phyloP scores from a whole-genome alignment of 2,888 invertebrate species.

The Amorpha juglandis region DNA sequence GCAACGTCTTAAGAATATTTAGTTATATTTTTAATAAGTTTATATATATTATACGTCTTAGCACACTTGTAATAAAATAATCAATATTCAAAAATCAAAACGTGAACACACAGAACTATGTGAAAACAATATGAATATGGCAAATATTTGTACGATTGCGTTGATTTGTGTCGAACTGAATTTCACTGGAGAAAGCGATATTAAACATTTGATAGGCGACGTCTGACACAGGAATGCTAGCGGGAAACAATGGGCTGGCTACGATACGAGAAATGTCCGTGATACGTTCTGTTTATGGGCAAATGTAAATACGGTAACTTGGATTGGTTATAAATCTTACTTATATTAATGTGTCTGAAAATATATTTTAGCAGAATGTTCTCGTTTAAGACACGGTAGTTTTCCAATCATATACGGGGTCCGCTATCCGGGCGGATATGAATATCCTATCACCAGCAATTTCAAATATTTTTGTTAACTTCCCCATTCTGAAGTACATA shows the following conservation, averaged over 20 bases:
- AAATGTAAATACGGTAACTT: constrained; percentile 2
- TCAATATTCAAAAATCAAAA: constrained; percentile 15
- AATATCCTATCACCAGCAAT: too few relatives aligned
- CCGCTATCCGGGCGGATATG: too few relatives aligned
- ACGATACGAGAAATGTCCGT: constrained; percentile 5
- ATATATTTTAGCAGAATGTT: background rate
- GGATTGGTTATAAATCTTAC: background rate
- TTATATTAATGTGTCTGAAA: background rate
- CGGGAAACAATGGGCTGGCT: constrained; percentile 12
- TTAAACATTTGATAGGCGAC: constrained; percentile 18
- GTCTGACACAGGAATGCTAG: constrained; percentile 20
- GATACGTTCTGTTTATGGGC: constrained; percentile 2
- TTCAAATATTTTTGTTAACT: background rate
- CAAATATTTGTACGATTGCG: constrained; percentile 27
- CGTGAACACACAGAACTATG: constrained; percentile 8
- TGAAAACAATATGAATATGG: constrained; percentile 8
- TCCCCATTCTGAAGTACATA: background rate
- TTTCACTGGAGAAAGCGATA: constrained; percentile 54
- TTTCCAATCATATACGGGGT: too few relatives aligned
- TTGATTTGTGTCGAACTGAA: constrained; percentile 48
- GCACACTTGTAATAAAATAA: background rate
- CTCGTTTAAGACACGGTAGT: background rate
- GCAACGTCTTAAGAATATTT: too few relatives aligned
- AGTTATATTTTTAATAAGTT: too few relatives aligned
- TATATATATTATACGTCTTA: too few relatives aligned